Base-by-base conservation (phyloP, 1,140 invertebrate species). In the Pseudomyrmex cubaensis region DNA sequence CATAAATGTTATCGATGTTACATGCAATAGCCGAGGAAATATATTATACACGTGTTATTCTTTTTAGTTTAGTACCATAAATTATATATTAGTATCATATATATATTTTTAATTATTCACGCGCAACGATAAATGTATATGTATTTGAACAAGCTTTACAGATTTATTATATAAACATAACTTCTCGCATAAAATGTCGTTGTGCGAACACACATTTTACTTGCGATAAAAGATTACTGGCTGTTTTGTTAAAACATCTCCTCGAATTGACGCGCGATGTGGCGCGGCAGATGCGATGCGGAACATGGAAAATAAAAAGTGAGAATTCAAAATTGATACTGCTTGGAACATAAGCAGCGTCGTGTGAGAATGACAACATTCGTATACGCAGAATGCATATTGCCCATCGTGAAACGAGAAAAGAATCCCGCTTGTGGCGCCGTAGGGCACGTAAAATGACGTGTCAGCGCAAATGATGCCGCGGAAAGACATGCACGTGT, bases 391-490 rank as follows among this genome's bases (percentile, higher is more conserved):
- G 22, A 1, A 72, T 50, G n/a, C 25, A n/a, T 46, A 44, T 52
- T 46, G 74, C 48, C 22, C 44, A 3, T 7, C 48, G 25, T 25
- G 7, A 44, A 44, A 66, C 44, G 52, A 46, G 44, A 20, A 59
- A 48, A 56, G 35, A 44, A 70, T 56, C 13, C 10, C n/a, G 54
- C 10, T 59, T 15, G 12, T 17, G 17, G 48, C 5, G 76, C 64
- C 54, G 46, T 59, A 48, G 52, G 54, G 17, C 52, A 69, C 15
- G 20, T 35, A 17, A 15, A 17, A 69, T 78, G 44, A 69, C 64
- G 52, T 25, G 64, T 78, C 64, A 48, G 20, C 20, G 64, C 20
- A 70, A 57, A 57, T 69, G 76, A 78, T 12, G 35, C n/a, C n/a
- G 52, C 61, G 17, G 9, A 35, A 25, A 48, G 50, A 75, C 44